A percentile compares a stretch with the other conserved stretches of the same genome.
These are phyloP conservation scores for Xiphias gladius DNA, from an alignment of 2,113 vertebrate species.

Conservation along the genomic window DNA sequence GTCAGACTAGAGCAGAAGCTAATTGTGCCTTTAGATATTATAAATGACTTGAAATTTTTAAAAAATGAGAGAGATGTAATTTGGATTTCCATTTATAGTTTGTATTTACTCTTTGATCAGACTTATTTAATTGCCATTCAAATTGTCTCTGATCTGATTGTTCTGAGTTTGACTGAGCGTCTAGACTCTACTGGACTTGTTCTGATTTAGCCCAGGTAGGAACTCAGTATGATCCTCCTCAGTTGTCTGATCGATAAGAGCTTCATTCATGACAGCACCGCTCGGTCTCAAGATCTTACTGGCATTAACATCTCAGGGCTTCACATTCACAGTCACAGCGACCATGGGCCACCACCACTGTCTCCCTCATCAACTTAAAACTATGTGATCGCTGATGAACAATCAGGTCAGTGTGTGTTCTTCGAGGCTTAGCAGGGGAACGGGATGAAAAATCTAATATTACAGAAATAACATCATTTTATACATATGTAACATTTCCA, in stretches of 20 bases:
- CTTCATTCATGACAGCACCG: constrained; percentile 18
- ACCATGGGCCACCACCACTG: constrained; percentile 15
- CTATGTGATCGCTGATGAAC: constrained; percentile 47
- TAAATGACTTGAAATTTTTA: not conserved
- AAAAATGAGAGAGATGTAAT: not conserved
- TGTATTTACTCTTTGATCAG: not conserved
- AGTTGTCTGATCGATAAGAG: constrained; percentile 1
- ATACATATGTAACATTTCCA: constrained; percentile 36
- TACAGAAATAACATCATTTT: constrained; percentile 7
- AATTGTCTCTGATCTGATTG: not conserved
- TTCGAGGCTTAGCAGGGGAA: constrained; percentile 33
- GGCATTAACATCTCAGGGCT: constrained; percentile 79
- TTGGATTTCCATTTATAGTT: not conserved
- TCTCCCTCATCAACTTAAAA: constrained; percentile 49
- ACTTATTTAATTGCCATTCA: not conserved
- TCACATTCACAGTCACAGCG: constrained; percentile 56
- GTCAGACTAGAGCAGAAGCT: not conserved
- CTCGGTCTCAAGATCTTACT: constrained; percentile 44
- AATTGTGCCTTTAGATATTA: too few relatives aligned
- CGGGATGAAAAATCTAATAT: not conserved
- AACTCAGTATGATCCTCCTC: not conserved
- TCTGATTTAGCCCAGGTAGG: not conserved
- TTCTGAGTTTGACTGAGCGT: not conserved
- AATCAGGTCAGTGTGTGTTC: constrained; percentile 42
- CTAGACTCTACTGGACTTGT: constrained; percentile 1